A percentile compares a stretch with the other conserved stretches of the same genome.
phyloP scores from a whole-genome alignment of 2,113 vertebrate genomes.

The Gavialis gangeticus region DNA sequence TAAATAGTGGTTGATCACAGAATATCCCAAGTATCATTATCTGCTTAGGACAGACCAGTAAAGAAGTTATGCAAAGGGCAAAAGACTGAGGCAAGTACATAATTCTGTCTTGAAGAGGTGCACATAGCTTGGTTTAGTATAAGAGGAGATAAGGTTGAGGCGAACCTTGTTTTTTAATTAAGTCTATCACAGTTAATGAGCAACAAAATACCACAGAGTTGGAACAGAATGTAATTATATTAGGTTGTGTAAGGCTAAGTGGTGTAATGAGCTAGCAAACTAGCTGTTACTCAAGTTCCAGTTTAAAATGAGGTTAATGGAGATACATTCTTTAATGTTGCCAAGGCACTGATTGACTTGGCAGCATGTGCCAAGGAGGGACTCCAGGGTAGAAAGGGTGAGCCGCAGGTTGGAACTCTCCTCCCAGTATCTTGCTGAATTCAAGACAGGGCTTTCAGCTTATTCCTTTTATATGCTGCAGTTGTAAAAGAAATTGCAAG shows the following conservation, averaged over 20 bases:
- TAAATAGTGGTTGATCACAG: neutral
- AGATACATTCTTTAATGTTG: neutral
- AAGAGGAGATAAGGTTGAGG: neutral
- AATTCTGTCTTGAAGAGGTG: neutral
- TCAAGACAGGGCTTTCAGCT: neutral
- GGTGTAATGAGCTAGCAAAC: no score
- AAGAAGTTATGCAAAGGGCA: neutral
- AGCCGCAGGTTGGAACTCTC: neutral
- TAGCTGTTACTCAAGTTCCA: neutral
- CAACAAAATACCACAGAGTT: neutral
- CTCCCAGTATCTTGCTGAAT: neutral
- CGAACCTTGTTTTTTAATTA: neutral
- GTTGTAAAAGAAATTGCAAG: fast-evolving
- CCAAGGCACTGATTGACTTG: neutral
- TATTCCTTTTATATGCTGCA: neutral
- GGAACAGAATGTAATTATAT: neutral
- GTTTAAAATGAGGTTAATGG: neutral
- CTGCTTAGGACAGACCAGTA: neutral
- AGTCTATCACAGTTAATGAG: neutral
- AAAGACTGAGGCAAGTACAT: neutral
- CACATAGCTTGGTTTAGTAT: neutral
- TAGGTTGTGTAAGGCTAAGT: neutral
- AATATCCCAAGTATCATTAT: neutral
- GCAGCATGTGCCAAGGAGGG: neutral
- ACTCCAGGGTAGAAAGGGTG: neutral